A percentile compares a stretch with the other conserved stretches of the same genome.
Evolutionary conservation across 1,140 invertebrate species (phyloP).

Genomic region (Eriosoma lanigerum): DNA sequence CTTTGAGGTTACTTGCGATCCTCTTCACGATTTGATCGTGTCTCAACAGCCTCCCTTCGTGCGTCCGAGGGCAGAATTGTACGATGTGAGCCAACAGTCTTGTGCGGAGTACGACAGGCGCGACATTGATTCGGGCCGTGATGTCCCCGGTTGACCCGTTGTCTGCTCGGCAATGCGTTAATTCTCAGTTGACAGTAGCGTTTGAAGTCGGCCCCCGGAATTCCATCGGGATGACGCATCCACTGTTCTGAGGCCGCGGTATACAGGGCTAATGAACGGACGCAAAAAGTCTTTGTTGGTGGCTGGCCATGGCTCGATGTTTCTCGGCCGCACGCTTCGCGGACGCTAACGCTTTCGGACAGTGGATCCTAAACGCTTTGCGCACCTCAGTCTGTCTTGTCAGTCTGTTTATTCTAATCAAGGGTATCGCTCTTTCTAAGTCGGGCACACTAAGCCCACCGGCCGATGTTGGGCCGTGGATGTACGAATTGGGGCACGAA

Average conservation of each 20-base stretch:
- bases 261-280: not conserved
- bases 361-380: not conserved
- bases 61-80: not conserved
- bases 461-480: not conserved
- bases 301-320: not conserved
- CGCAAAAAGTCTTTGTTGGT: not conserved
- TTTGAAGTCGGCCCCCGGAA: not conserved
- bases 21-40: not conserved
- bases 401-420: not conserved
- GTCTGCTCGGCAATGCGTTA: not conserved
- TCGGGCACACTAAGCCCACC: not conserved
- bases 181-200: not conserved
- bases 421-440: not conserved
- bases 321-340: not conserved
- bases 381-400: not conserved
- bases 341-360: accelerated
- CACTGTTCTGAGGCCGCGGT: not conserved
- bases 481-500: too few relatives aligned
- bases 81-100: not conserved
- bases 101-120: not conserved
- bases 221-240: not conserved
- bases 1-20: not conserved
- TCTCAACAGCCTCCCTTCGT: not conserved
- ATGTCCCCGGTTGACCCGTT: not conserved
- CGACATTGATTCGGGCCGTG: not conserved